Percentiles rank a stretch among this genome's conserved stretches.
These are phyloP conservation scores for Lamprotornis superbus DNA, from an alignment of 2,113 vertebrate genomes.

Conservation along the genomic window DNA sequence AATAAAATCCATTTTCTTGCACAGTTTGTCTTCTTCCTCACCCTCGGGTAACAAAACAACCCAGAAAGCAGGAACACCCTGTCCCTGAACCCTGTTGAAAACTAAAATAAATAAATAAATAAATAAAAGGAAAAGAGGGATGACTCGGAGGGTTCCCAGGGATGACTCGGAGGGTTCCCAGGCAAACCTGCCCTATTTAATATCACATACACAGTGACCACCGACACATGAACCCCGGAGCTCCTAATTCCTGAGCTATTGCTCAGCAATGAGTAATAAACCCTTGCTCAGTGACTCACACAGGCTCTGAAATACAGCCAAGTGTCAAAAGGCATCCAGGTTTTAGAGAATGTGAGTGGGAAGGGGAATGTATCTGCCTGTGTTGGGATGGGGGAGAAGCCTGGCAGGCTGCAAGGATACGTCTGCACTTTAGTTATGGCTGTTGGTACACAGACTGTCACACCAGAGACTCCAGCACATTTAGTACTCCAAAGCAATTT, in stretches of 20 bases:
- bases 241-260: slow-evolving; percentile 51
- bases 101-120: slow-evolving; percentile 10
- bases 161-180: background rate
- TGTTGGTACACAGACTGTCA: background rate
- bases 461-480: background rate
- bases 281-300: slow-evolving; percentile 5
- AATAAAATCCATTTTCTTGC: slow-evolving; percentile 42
- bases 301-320: background rate
- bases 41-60: slow-evolving; percentile 35
- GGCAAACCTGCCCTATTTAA: slow-evolving; percentile 21
- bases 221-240: background rate
- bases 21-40: slow-evolving; percentile 22
- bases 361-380: background rate
- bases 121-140: background rate
- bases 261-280: slow-evolving; percentile 56
- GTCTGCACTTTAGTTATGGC: background rate
- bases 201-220: background rate
- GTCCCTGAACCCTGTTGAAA: slow-evolving; percentile 18
- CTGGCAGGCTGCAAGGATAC: background rate
- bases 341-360: background rate
- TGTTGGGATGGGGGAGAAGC: background rate
- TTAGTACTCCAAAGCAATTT: background rate
- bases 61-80: slow-evolving; percentile 37
- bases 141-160: background rate
- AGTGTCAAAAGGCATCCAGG: background rate